A percentile compares a stretch with the other conserved stretches of the same genome.
Conservation (phyloP, 2,888 invertebrate genomes). For the Incurvaria masculella region DNA sequence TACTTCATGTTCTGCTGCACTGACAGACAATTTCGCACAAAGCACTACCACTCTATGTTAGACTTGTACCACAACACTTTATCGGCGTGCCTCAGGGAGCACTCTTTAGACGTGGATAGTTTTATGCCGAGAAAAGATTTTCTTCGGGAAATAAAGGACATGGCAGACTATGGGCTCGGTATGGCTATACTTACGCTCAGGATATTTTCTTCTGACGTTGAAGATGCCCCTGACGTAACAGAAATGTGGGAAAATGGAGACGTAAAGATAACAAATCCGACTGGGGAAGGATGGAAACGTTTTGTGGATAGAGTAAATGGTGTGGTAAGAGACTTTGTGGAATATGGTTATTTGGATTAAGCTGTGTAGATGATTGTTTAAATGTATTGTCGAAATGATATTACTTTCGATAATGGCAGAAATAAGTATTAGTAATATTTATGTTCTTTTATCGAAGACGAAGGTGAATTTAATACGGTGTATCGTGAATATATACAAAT, state of each 20-base stretch:
- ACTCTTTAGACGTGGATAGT: background rate
- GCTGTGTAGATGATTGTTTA: no score
- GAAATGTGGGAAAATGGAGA: no score
- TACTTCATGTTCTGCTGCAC: constrained; percentile 37
- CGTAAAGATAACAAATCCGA: background rate
- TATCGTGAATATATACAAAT: no score
- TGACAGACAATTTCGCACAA: constrained; percentile 26
- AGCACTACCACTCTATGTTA: constrained; percentile 28
- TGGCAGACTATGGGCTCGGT: background rate
- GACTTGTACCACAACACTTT: constrained; percentile 35
- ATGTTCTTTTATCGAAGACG: no score
- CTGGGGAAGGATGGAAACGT: background rate
- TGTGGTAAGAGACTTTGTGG: constrained; percentile 33
- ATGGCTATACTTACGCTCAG: background rate
- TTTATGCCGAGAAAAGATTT: background rate
- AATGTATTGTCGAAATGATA: no score
- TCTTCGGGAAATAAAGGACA: background rate
- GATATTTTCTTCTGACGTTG: background rate
- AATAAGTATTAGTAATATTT: no score
- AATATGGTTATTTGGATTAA: constrained; percentile 25
- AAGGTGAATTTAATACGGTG: no score
- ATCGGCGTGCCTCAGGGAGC: constrained; percentile 18
- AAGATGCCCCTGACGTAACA: background rate
- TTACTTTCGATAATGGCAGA: no score
- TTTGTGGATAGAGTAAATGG: constrained; percentile 32